These are phyloP conservation scores for Psilopogon haemacephalus DNA, from an alignment of 2,113 vertebrate genomes.

Conservation along the genomic window DNA sequence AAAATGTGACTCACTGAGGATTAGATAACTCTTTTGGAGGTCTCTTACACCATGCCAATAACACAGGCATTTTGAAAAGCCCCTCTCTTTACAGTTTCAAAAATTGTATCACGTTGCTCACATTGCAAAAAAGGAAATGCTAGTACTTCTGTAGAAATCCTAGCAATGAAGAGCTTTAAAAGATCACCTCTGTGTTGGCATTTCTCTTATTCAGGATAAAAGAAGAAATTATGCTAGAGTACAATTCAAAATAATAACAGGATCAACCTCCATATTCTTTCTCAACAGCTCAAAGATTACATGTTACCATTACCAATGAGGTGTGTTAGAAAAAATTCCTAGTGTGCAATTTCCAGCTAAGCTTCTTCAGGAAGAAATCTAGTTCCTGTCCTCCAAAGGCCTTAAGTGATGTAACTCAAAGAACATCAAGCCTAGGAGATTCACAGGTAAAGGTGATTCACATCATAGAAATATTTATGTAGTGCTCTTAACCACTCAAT, in stretches of 20 bases:
- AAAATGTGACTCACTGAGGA: background rate
- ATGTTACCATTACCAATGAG: background rate
- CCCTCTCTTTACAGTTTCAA: background rate
- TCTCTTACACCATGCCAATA: background rate
- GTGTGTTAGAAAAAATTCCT: slow-evolving; percentile 11
- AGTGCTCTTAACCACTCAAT: background rate
- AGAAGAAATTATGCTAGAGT: background rate
- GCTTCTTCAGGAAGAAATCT: background rate
- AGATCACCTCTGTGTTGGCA: background rate
- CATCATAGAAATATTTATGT: background rate
- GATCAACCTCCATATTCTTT: slow-evolving; percentile 1
- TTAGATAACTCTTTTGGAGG: background rate
- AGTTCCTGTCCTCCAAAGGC: background rate
- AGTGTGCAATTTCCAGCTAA: background rate
- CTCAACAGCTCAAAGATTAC: slow-evolving; percentile 5
- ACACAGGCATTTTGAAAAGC: background rate
- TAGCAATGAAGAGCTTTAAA: background rate
- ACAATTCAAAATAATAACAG: slow-evolving; percentile 4
- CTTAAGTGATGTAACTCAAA: background rate
- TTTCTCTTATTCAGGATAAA: background rate
- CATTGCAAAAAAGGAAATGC: background rate
- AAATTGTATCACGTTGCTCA: background rate
- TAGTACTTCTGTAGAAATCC: background rate
- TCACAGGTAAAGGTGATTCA: background rate
- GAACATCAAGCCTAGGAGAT: background rate